Conservation (phyloP, 37 sponge, comb jelly and placozoan species). For the Spongilla lacustris region DNA sequence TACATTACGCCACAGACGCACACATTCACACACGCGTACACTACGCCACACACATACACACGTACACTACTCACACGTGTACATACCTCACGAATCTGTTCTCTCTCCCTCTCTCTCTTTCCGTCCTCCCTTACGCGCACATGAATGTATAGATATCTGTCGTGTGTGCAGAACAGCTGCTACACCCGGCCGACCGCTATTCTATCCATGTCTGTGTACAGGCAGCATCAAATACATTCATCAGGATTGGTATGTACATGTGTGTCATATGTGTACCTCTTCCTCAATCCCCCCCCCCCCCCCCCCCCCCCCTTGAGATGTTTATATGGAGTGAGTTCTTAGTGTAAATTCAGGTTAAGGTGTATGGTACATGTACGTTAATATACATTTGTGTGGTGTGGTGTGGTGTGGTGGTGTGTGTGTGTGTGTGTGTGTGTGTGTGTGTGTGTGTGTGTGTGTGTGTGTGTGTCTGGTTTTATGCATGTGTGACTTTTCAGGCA, state of each 20-base stretch:
- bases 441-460: constrained; percentile 25
- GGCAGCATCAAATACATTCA: constrained; percentile 91
- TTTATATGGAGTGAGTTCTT: too few relatives aligned
- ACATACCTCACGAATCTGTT: too few relatives aligned
- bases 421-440: too few relatives aligned
- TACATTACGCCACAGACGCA: neutral
- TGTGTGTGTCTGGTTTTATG: constrained; percentile 12
- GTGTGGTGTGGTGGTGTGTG: too few relatives aligned
- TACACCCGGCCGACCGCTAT: constrained; percentile 74
- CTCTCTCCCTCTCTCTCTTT: too few relatives aligned
- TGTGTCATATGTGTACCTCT: neutral
- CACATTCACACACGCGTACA: neutral
- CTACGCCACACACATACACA: neutral
- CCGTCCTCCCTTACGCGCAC: neutral
- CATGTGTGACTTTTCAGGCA: neutral
- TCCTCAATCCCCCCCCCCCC: neutral
- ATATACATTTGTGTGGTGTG: too few relatives aligned
- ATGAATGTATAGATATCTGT: constrained; percentile 69
- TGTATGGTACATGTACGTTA: too few relatives aligned
- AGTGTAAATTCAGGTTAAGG: too few relatives aligned
- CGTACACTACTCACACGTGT: neutral
- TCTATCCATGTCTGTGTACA: constrained; percentile 93
- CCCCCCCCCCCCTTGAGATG: too few relatives aligned
- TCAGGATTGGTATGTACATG: constrained; percentile 81
- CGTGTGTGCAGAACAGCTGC: constrained; percentile 79